Conservation (phyloP, 1,140 invertebrate species). For the Spodoptera frugiperda region DNA sequence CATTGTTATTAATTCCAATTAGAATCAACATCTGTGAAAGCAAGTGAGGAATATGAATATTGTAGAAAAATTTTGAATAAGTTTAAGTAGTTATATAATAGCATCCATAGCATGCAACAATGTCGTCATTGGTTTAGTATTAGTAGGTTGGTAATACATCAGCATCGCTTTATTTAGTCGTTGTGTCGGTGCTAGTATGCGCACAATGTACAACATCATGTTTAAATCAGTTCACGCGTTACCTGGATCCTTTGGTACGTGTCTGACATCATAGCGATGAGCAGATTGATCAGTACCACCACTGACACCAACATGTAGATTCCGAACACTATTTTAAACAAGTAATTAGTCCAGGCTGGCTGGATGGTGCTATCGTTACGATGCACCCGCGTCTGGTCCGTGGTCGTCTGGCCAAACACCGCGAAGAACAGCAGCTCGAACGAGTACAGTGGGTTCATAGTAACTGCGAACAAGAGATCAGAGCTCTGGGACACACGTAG, state of each 20-base stretch:
- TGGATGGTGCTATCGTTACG: conserved; percentile 87
- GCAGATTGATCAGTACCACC: conserved; percentile 99
- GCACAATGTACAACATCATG: background rate
- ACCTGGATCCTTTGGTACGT: conserved; percentile 99
- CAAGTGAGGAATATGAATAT: too few relatives aligned
- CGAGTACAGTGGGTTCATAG: conserved; percentile 94
- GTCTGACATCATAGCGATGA: conserved; percentile 99
- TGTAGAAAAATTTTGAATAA: too few relatives aligned
- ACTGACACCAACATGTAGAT: conserved; percentile 99
- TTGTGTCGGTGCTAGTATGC: conserved; percentile 14
- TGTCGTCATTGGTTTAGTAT: conserved; percentile 14
- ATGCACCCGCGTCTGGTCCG: conserved; percentile 91
- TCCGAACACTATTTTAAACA: conserved; percentile 94
- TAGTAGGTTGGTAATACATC: background rate
- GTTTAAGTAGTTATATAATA: too few relatives aligned
- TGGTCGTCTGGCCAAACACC: conserved; percentile 98
- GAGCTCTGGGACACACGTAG: conserved; percentile 71
- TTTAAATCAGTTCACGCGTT: conserved; percentile 60
- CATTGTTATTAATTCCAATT: too few relatives aligned
- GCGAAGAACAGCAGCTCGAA: conserved; percentile 99
- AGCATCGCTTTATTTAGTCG: conserved; percentile 16
- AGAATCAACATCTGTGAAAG: too few relatives aligned
- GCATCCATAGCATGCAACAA: background rate
- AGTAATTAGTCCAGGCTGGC: conserved; percentile 91
- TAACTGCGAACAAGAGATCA: conserved; percentile 91